phyloP scores from a whole-genome alignment of 2,797 vertebrate species.

The Harpagifer antarcticus region DNA sequence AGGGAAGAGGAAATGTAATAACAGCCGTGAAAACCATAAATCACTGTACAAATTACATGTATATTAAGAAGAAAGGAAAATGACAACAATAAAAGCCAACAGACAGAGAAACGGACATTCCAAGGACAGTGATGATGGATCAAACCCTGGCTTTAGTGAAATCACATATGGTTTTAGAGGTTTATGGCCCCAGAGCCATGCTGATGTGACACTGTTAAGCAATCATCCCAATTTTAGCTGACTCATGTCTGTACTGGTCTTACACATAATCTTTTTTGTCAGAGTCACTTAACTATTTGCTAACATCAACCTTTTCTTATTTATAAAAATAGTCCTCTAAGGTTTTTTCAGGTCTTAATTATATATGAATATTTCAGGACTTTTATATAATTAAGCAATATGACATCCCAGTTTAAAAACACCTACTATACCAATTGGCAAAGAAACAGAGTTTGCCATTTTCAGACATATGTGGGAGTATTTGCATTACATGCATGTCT shows the following conservation, averaged over 20 bases:
- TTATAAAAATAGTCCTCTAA: no score
- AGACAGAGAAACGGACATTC: slow-evolving; percentile 47
- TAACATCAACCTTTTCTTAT: no score
- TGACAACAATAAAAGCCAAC: slow-evolving; percentile 53
- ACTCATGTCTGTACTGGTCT: slow-evolving; percentile 3
- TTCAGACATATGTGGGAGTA: no score
- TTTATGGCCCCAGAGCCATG: slow-evolving; percentile 9
- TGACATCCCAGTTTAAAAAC: neutral
- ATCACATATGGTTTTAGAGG: slow-evolving; percentile 43
- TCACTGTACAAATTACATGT: slow-evolving; percentile 69
- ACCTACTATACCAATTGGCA: neutral
- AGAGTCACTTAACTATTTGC: no score
- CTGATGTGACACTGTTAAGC: slow-evolving; percentile 28
- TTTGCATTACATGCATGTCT: neutral
- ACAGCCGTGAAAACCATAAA: slow-evolving; percentile 63
- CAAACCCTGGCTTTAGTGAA: slow-evolving; percentile 33
- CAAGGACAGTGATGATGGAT: slow-evolving; percentile 30
- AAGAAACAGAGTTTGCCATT: neutral
- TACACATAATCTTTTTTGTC: no score
- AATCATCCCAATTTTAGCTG: slow-evolving; percentile 8
- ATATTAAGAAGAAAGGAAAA: slow-evolving; percentile 68
- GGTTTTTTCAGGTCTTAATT: no score
- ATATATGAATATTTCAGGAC: neutral
- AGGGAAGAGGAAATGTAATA: slow-evolving; percentile 59
- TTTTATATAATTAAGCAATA: neutral